Evolutionary conservation across 2,797 vertebrate genomes (phyloP), one percentile per base, ranked within the genome.

Genomic region (Apogon talboti): DNA sequence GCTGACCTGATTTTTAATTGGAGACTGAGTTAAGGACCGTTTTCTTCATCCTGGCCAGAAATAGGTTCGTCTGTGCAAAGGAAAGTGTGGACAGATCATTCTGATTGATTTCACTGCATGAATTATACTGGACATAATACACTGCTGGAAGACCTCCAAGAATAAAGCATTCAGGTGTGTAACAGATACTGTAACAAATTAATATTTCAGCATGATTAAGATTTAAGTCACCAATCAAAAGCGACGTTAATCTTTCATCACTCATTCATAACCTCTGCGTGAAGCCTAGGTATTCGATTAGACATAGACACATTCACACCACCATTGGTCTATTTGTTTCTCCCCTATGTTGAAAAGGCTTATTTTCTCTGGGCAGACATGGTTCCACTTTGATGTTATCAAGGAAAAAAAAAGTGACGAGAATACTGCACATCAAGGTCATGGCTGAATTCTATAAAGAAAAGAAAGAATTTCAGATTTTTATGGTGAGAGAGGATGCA

Each of bases 1-100:
- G 71, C 59, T 12, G 55, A 62, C 71, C 66, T 61, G 30, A 15
- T 69, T 83, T 80, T 79, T 86, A 84, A 86, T 86, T 82, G 57
- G 78, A 79, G 66, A 58, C 53, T 75, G 82, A 78, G 74, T 82
- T 71, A 62, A 73, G 53, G 57, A 46, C 24, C 44, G 53, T 43
- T 14, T 19, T 28, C 24, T 11, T 13, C 30, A n/a, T 60, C 40
- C 58, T 30, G 35, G 50, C 53, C 58, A 66, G 52, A 70, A 85
- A 69, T 19, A 44, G 19, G 55, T 64, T 70, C 3, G 3, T 66
- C 30, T 56, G 56, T 68, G 64, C 54, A 49, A 54, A 38, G 30
- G 14, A 55, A 62, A 59, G 33, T 12, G 44, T 18, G 38, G 15
- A 33, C 28, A 49, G 45, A 53, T 0, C 30, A 63, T 67, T 71